Evolutionary conservation across 2,797 vertebrate genomes (phyloP), one percentile per base, ranked within the genome.

Genomic region (Pitangus sulphuratus): DNA sequence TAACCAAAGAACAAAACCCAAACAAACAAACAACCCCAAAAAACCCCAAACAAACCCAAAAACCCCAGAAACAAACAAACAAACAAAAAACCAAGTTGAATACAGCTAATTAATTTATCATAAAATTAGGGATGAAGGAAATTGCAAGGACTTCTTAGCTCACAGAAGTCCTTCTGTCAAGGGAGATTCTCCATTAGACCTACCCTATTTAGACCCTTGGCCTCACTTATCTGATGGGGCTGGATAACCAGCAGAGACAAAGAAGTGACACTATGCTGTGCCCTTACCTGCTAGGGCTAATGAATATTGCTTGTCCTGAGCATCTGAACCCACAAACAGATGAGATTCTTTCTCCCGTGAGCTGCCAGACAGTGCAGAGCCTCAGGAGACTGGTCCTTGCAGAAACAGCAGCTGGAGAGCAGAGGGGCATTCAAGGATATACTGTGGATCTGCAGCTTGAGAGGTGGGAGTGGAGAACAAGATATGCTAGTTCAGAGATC

Each of bases 341-440:
- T 4, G 1, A 60, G 20, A 70, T 40, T 53, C 14, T 26, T 91
- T 56, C 51, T 81, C 42, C 26, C 15, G 1, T 21, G 30, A 61
- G 65, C 22, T 61, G 68, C 42, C 30, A 37, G 26, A 31, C 57
- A 28, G 22, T 1, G 10, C 1, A 17, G 54, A 42, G 18, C 28
- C n/a, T 74, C 39, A 11, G 17, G 22, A 75, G 44, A 61, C 16
- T 0, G 0, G 8, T 48, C 69, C 30, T 8, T 12, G 25, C 33
- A 72, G 54, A 19, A 72, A 31, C 58, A 84, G 53, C 39, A 16
- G 9, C 42, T 39, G 21, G 47, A 78, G 51, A 44, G 65, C 51
- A 78, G 39, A 75, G 30, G 24, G 30, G 24, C 21, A 25, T 30
- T 8, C 40, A 33, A 75, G 30, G 66, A 48, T 26, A 8, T 42